Conservation (phyloP, 2,113 vertebrate genomes). For the Hypocryptadius cinnamomeus region DNA sequence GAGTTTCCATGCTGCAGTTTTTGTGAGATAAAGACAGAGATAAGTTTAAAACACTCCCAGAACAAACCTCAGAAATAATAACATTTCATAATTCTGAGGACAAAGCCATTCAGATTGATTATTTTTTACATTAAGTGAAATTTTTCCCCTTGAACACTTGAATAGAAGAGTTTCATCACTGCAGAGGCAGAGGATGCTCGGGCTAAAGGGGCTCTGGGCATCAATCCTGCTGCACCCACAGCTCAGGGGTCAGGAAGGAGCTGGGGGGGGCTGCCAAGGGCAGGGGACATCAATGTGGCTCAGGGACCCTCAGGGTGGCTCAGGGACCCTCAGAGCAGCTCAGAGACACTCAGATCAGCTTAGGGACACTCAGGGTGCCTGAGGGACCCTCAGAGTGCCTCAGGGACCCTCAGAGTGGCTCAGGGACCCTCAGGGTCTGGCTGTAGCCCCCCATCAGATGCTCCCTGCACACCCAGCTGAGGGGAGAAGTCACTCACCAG, state of each 20-base stretch:
- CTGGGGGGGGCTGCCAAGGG: background rate
- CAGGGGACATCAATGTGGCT: background rate
- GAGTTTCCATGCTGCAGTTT: background rate
- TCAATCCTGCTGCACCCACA: background rate
- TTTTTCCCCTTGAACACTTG: background rate
- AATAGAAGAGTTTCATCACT: fast-evolving
- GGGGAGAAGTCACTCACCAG: background rate
- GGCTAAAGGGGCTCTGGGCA: background rate
- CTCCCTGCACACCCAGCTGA: background rate
- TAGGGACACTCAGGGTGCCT: background rate
- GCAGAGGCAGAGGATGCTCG: fast-evolving
- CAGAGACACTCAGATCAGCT: background rate
- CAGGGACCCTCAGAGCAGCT: too few relatives aligned
- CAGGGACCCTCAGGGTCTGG: background rate
- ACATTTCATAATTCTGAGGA: background rate
- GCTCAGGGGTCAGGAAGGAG: background rate
- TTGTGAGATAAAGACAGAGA: background rate
- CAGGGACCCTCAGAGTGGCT: too few relatives aligned
- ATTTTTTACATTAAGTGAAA: background rate
- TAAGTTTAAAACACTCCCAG: background rate
- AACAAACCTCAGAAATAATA: background rate
- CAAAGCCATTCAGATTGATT: fast-evolving
- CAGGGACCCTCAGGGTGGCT: background rate
- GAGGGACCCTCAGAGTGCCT: fast-evolving
- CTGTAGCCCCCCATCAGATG: background rate